phyloP scores from a whole-genome alignment of 1,140 invertebrate species.

The Phthorimaea operculella region DNA sequence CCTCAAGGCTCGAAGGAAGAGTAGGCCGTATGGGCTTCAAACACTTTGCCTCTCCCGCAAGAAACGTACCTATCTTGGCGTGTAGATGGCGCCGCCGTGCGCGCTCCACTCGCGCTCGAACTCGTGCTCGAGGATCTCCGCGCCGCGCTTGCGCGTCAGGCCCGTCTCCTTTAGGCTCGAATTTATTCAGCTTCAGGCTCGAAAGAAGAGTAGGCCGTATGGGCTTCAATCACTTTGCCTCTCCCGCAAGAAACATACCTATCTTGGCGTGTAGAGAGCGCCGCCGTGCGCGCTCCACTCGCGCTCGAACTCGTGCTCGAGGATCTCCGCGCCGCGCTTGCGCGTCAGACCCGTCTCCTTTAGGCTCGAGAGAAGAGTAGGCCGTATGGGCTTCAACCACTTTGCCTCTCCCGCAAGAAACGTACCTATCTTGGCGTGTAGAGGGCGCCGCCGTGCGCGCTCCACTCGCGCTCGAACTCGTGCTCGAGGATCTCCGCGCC shows the following conservation, averaged over 20 bases:
- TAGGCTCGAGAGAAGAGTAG: too few relatives aligned
- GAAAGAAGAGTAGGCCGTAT: too few relatives aligned
- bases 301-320: slow-evolving; percentile 70
- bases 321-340: slow-evolving; percentile 95
- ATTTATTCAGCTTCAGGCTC: slow-evolving; percentile 90
- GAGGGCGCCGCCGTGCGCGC: slow-evolving; percentile 77
- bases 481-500: slow-evolving; percentile 95
- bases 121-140: slow-evolving; percentile 93
- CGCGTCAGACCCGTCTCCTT: slow-evolving; percentile 96
- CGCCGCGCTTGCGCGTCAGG: slow-evolving; percentile 91
- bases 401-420: neutral
- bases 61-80: slow-evolving; percentile 35
- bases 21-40: too few relatives aligned
- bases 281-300: too few relatives aligned
- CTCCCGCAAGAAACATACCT: too few relatives aligned
- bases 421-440: slow-evolving; percentile 65
- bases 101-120: slow-evolving; percentile 90
- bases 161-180: slow-evolving; percentile 95
- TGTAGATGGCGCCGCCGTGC: slow-evolving; percentile 78
- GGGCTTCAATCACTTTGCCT: too few relatives aligned
- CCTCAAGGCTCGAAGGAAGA: slow-evolving; percentile 92
- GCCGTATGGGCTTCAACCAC: too few relatives aligned
- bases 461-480: slow-evolving; percentile 92
- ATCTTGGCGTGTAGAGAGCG: too few relatives aligned
- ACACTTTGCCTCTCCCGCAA: neutral